Evolutionary conservation across 2,113 vertebrate genomes (phyloP), one percentile per base, ranked within the genome.

Genomic region (Corapipo altera): DNA sequence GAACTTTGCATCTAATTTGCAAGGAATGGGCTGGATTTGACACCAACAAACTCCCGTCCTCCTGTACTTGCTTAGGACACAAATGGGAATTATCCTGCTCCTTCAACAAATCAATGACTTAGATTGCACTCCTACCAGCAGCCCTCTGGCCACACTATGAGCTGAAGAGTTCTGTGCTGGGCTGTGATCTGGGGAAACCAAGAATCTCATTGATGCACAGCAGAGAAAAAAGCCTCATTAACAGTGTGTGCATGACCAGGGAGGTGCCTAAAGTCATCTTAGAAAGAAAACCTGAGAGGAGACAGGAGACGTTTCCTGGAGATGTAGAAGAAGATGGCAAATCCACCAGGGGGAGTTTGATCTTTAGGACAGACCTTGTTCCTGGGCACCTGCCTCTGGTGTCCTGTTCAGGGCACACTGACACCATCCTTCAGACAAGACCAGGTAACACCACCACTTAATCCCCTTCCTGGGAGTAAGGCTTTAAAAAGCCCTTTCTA

Each of bases 361-460:
- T 33, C 43, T 49, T 46, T 32, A 6, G 3, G 71, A 15, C 24
- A 33, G 39, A 37, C 2, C 15, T 41, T 10, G 0, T 3, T 32
- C 9, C 2, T 6, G n/a, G 32, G 9, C 35, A 6, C 5, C 0
- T 0, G 61, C 4, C 23, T 24, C 8, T 1, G 39, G 44, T 4
- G 35, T 20, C 2, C 37, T 15, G 20, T 20, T n/a, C 59, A 24
- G 2, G 2, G 39, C 33, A 14, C 49, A 20, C 21, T 16, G 35
- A 27, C n/a, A 15, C 3, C 28, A 9, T 11, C 21, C 48, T 43
- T 46, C 52, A 24, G 44, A n/a, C 49, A 24, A 26, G 15, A 7
- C 1, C 15, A 11, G 57, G 14, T 12, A 5, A 49, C 12, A 7
- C 4, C 37, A 2, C 8, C 6, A 3, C 30, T 62, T 7, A 19